Percentiles rank a stretch among this genome's conserved stretches.
Conservation (phyloP, 2,113 vertebrate genomes). For the Campylomormyrus numenius region DNA sequence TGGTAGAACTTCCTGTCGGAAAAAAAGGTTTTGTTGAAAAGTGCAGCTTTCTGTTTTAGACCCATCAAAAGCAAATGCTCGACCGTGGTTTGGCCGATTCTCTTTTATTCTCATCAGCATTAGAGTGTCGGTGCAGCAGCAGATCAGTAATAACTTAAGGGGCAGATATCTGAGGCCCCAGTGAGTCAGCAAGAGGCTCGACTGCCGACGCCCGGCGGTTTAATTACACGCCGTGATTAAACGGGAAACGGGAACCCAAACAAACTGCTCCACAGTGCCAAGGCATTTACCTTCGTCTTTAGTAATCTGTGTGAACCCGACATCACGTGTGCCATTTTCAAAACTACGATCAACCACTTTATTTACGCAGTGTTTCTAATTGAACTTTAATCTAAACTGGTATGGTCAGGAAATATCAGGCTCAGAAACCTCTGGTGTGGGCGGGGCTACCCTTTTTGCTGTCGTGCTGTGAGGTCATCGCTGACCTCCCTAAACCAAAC, state of each 20-base stretch:
- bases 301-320: background rate
- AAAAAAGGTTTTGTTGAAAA: background rate
- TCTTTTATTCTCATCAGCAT: background rate
- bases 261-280: background rate
- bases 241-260: background rate
- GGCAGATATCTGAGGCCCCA: background rate
- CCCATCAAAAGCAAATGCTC: background rate
- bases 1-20: background rate
- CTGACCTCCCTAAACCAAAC: background rate
- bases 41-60: background rate
- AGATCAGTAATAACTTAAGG: background rate
- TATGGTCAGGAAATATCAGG: background rate
- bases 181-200: background rate
- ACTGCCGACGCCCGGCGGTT: background rate
- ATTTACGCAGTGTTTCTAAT: background rate
- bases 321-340: background rate
- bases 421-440: background rate
- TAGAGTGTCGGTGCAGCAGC: background rate
- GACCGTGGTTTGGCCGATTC: background rate
- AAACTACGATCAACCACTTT: background rate
- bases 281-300: background rate
- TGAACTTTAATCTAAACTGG: background rate
- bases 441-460: background rate
- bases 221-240: background rate
- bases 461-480: background rate